phyloP scores from a whole-genome alignment of 64 coral and sea anemone genomes.

The Montipora sp. region DNA sequence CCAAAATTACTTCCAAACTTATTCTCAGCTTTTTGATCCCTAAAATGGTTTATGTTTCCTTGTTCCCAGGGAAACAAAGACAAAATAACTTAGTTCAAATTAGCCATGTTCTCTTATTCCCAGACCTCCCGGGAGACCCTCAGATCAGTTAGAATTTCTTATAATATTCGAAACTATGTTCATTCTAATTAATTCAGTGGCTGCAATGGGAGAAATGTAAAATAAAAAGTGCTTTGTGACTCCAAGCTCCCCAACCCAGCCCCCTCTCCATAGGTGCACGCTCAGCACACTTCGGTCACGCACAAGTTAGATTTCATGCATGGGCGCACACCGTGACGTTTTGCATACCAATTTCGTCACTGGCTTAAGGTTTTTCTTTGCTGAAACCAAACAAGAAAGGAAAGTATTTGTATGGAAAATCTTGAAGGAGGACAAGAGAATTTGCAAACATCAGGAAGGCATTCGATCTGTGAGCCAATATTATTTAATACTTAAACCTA shows the following conservation, averaged over 20 bases:
- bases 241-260: background rate
- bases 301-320: background rate
- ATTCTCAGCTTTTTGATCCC: too few species aligned
- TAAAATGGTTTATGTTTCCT: too few species aligned
- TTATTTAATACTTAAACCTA: slow-evolving; percentile 27
- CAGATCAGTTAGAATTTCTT: too few species aligned
- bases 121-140: too few species aligned
- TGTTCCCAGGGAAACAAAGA: too few species aligned
- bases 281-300: background rate
- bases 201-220: too few species aligned
- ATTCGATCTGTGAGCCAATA: background rate
- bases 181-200: too few species aligned
- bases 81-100: too few species aligned
- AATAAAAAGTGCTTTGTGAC: background rate
- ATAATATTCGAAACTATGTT: too few species aligned
- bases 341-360: slow-evolving; percentile 18
- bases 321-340: background rate
- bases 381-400: background rate
- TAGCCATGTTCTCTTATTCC: too few species aligned
- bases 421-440: background rate
- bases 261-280: background rate
- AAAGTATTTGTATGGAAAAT: background rate
- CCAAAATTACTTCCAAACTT: too few species aligned
- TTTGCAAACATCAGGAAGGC: background rate
- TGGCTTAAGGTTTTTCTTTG: background rate